These are phyloP conservation scores for Strigops habroptila DNA, from an alignment of 2,113 vertebrate genomes.

Conservation along the genomic window DNA sequence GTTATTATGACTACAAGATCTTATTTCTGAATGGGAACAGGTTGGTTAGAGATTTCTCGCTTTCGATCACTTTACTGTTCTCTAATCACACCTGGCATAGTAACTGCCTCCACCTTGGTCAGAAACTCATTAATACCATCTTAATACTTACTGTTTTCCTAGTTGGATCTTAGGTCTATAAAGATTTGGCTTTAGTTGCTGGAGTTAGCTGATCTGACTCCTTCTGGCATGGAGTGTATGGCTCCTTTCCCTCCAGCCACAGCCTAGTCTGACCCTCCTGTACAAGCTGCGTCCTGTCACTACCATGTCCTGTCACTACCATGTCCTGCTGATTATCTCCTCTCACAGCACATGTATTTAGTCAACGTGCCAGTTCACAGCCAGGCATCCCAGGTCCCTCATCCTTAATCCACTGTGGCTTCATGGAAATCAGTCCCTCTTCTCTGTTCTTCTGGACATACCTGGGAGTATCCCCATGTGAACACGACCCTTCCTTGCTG, in stretches of 20 bases:
- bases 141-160: neutral
- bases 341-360: neutral
- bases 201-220: neutral
- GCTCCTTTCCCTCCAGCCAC: neutral
- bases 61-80: neutral
- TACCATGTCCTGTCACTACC: neutral
- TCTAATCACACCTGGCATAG: neutral
- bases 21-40: neutral
- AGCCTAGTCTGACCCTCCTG: neutral
- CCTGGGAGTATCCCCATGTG: neutral
- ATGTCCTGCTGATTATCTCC: neutral
- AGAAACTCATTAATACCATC: neutral
- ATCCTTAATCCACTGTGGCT: neutral
- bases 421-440: neutral
- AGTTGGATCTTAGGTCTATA: neutral
- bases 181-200: neutral
- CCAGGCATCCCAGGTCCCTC: neutral
- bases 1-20: neutral
- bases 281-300: neutral
- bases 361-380: neutral
- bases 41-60: neutral
- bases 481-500: neutral
- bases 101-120: fast-evolving
- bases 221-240: neutral
- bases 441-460: neutral